Conservation (phyloP, 2,113 vertebrate species). For the Henicopernis longicauda region DNA sequence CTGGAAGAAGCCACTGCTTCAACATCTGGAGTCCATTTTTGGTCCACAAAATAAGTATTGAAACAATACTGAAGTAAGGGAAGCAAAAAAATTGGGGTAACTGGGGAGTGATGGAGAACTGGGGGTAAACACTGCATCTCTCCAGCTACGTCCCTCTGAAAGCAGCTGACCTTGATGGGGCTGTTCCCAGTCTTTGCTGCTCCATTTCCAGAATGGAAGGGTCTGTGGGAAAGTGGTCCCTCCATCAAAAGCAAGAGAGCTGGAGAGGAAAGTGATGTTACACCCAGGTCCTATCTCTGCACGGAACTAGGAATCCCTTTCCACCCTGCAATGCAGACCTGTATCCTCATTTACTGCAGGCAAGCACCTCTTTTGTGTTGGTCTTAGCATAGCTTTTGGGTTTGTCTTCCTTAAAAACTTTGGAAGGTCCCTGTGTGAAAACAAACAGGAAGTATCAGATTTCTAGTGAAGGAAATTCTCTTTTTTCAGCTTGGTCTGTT, state of each 20-base stretch:
- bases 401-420: neutral
- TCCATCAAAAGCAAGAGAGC: neutral
- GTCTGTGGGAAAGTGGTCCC: neutral
- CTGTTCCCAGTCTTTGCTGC: neutral
- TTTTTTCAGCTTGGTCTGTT: neutral
- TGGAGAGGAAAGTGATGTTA: neutral
- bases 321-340: neutral
- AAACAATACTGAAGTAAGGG: neutral
- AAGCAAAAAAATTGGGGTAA: neutral
- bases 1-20: neutral
- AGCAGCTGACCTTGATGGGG: neutral
- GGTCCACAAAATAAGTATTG: neutral
- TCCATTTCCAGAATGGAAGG: neutral
- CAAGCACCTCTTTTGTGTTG: neutral
- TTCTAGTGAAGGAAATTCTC: neutral
- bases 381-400: rapidly evolving
- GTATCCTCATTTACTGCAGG: neutral
- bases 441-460: neutral
- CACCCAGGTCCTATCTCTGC: neutral
- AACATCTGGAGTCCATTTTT: neutral
- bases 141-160: neutral
- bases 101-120: neutral
- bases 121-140: neutral
- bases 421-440: neutral
- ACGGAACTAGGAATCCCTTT: neutral